Evolutionary conservation across 1,140 invertebrate species (phyloP), one percentile per base, ranked within the genome.

Genomic region (Cydia fagiglandana): DNA sequence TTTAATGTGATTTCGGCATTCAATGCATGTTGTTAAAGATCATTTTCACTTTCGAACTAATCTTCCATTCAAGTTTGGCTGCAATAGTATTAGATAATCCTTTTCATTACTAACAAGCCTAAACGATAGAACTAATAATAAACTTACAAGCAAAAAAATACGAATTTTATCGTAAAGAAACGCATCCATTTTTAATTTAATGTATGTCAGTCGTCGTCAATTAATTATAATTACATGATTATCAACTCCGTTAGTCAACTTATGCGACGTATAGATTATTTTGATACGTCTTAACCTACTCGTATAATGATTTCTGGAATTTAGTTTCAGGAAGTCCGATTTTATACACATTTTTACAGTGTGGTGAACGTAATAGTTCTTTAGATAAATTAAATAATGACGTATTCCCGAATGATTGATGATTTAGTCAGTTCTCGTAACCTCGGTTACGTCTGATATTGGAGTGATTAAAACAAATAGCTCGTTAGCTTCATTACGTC

Each of bases 211-310:
- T 61, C 56, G 20, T 61, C 20, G 17, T 61, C 56, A 61, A 61
- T 61, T 61, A 61, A 24, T 61, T 61, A 61, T 61, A 61, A 61
- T 61, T 61, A 61, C 56, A 61, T 61, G 56, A 61, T 61, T 61
- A 24, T 56, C 53, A 61, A 24, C 56, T 61, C 56, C 56, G 17
- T 61, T 61, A 61, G 17, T 24, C 17, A 61, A 20, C 20, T 61
- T 61, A 61, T 24, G 56, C 1, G 56, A 61, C 56, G 20, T 61
- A 61, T 61, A 61, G 24, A 61, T 61, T 61, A 61, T 61, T 61
- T 61, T 61, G 56, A 61, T n/a, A 56, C 17, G 20, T 61, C 56
- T 61, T 61, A 61, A 24, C 56, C 56, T 61, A 61, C 17, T 61
- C 56, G 56, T 61, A 61, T 61, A 17, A 24, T 61, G 56, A 61